phyloP scores from a whole-genome alignment of 1,140 invertebrate genomes.

The Geopemphigus sp. region DNA sequence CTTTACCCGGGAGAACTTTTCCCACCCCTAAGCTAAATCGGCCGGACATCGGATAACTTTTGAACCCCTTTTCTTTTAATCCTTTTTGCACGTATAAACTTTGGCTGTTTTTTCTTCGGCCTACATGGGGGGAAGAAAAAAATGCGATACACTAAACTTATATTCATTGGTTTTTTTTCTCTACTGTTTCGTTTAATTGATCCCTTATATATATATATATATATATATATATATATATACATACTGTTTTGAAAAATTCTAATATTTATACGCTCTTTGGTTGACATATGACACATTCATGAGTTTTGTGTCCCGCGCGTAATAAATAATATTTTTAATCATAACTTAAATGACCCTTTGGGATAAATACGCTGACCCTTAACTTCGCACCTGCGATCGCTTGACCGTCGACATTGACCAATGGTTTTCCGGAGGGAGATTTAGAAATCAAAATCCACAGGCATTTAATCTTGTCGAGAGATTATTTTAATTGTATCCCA shows the following conservation, averaged over 20 bases:
- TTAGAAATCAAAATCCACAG: conserved; percentile 14
- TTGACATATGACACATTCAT: background rate
- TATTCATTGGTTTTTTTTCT: conserved; percentile 1
- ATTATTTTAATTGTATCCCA: conserved; percentile 4
- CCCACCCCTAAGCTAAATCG: conserved; percentile 22
- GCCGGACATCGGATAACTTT: conserved; percentile 44
- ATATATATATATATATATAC: background rate
- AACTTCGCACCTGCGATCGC: conserved; percentile 15
- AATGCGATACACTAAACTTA: background rate
- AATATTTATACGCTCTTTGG: background rate
- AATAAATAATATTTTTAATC: background rate
- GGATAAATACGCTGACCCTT: background rate
- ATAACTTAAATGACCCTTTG: background rate
- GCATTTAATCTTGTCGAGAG: background rate
- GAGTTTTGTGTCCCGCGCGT: background rate
- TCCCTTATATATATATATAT: background rate
- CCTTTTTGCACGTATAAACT: conserved; percentile 16
- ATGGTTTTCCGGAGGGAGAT: background rate
- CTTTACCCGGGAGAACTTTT: conserved; percentile 24
- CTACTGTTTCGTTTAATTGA: background rate
- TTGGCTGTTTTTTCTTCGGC: conserved; percentile 5
- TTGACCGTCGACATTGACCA: conserved; percentile 11
- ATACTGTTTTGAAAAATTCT: background rate
- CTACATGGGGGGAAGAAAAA: background rate
- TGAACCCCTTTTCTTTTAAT: conserved; percentile 16